These are phyloP conservation scores for Mico argentatus DNA, from an alignment of 2,797 vertebrate genomes.

Conservation along the genomic window DNA sequence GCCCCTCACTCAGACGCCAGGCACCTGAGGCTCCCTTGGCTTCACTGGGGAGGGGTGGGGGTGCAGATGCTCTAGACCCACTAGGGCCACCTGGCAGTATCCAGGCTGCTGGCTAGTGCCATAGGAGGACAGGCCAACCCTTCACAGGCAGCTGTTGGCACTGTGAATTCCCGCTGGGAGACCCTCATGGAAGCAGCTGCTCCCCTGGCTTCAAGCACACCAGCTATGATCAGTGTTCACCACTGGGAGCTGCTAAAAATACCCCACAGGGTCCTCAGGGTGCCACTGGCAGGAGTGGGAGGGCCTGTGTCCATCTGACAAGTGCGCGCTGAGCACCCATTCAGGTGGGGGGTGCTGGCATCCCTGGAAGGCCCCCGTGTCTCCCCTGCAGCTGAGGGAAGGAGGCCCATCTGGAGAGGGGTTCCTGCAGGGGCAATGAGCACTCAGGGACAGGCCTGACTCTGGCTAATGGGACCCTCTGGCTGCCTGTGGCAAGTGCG, in stretches of 20 bases:
- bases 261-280: background rate
- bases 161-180: background rate
- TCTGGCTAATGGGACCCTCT: background rate
- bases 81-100: background rate
- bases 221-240: background rate
- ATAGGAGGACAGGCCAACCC: background rate
- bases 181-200: constrained; percentile 7
- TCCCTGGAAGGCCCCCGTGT: background rate
- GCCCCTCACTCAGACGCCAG: background rate
- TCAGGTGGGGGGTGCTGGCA: no score
- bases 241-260: background rate
- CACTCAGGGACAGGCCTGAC: background rate
- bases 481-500: background rate
- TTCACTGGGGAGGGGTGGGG: background rate
- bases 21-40: rapidly evolving
- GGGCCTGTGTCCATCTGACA: background rate
- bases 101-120: background rate
- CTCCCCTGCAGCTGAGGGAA: background rate
- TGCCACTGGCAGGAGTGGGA: background rate
- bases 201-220: background rate
- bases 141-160: background rate
- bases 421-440: background rate
- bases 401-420: background rate
- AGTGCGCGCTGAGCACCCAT: background rate
- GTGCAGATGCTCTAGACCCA: background rate